Conservation (phyloP, 2,113 vertebrate genomes). For the Sinocyclocheilus maitianheensis region DNA sequence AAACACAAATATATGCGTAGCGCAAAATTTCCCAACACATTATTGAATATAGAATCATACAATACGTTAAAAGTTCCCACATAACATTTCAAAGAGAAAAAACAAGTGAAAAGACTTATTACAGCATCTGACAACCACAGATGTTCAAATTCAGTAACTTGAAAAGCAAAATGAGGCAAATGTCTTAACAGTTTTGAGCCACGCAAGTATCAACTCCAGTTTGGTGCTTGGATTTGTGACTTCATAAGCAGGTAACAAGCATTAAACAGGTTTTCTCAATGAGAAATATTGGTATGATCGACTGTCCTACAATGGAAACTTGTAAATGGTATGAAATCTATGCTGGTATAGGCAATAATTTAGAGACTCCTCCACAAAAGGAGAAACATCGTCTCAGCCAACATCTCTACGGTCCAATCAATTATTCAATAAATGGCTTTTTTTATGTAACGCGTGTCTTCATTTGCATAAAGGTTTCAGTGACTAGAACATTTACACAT, state of each 20-base stretch:
- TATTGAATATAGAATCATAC: conserved; percentile 60
- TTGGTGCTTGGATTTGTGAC: conserved; percentile 25
- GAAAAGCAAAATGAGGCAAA: conserved; percentile 48
- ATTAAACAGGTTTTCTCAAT: conserved; percentile 27
- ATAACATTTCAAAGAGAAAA: conserved; percentile 51
- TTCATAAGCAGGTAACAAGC: conserved; percentile 40
- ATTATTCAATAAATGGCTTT: conserved; percentile 66
- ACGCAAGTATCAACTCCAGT: conserved; percentile 28
- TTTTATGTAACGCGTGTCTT: conserved; percentile 31
- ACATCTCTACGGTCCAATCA: conserved; percentile 14
- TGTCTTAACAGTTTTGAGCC: conserved; percentile 60
- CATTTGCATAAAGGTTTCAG: conserved; percentile 56
- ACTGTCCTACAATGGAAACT: conserved; percentile 16
- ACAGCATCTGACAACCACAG: conserved; percentile 48
- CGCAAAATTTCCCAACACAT: conserved; percentile 55
- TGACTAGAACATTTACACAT: conserved; percentile 52
- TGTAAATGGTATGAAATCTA: conserved; percentile 37
- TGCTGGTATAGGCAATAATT: conserved; percentile 55
- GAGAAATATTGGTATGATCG: background rate
- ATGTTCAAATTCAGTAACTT: conserved; percentile 56
- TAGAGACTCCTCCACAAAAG: conserved; percentile 17
- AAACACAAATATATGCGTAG: conserved; percentile 60
- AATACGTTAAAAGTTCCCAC: conserved; percentile 56
- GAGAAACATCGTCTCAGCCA: conserved; percentile 12
- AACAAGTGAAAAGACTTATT: conserved; percentile 43